Conservation (phyloP, 2,113 vertebrate species). For the Perognathus longimembris region DNA sequence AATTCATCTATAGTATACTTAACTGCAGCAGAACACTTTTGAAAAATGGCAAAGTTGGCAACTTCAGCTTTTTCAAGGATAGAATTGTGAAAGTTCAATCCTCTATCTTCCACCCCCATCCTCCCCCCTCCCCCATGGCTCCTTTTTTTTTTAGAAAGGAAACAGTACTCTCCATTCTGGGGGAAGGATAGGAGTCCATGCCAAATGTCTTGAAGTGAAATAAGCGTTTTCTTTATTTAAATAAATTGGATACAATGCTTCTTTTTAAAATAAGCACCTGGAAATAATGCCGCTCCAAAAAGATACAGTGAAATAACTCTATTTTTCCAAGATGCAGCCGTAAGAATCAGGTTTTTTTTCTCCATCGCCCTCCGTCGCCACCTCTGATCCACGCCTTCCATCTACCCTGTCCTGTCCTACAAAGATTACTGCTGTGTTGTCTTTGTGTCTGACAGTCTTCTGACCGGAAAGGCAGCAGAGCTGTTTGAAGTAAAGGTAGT, state of each 20-base stretch:
- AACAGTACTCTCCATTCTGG: background rate
- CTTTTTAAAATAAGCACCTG: conserved; percentile 7
- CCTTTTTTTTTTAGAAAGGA: conserved; percentile 14
- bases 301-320: background rate
- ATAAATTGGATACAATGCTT: conserved; percentile 5
- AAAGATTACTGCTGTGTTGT: background rate
- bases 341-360: background rate
- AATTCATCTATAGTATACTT: conserved; percentile 48
- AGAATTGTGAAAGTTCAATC: conserved; percentile 19
- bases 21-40: background rate
- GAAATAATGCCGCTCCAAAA: background rate
- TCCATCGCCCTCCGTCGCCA: background rate
- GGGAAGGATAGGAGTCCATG: background rate
- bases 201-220: conserved; percentile 36
- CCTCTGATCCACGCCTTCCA: background rate
- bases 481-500: conserved; percentile 30
- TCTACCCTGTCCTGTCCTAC: background rate
- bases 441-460: conserved; percentile 19
- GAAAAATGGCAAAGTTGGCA: conserved; percentile 46
- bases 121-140: too few species aligned
- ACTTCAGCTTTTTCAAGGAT: conserved; percentile 41
- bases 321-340: conserved; percentile 55
- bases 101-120: background rate
- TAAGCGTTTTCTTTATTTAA: background rate
- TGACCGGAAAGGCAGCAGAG: background rate